These are phyloP conservation scores for Hedya salicella DNA, from an alignment of 2,888 invertebrate genomes.

Conservation along the genomic window DNA sequence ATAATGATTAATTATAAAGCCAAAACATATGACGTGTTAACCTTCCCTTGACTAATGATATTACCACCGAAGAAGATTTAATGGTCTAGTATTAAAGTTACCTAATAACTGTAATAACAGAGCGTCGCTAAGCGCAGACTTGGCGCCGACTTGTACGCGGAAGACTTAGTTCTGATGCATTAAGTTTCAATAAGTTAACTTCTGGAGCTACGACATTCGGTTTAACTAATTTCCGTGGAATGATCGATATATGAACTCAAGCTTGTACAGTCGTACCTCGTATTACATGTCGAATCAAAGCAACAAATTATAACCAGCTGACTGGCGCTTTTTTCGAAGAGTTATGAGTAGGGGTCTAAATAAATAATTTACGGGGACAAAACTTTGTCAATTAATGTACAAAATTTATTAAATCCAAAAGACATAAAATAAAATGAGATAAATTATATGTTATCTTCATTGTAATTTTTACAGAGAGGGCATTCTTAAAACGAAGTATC, in stretches of 20 bases:
- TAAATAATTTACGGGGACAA: too few relatives aligned
- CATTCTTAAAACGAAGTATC: too few relatives aligned
- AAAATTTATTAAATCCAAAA: too few relatives aligned
- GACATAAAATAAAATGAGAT: too few relatives aligned
- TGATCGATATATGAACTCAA: slow-evolving; percentile 16
- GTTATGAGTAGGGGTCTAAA: too few relatives aligned
- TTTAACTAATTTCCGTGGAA: slow-evolving; percentile 22
- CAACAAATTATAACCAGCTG: too few relatives aligned
- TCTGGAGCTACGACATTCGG: slow-evolving; percentile 21
- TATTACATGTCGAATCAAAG: too few relatives aligned
- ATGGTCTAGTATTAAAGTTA: slow-evolving; percentile 28
- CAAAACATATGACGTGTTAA: neutral
- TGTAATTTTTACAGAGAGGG: too few relatives aligned
- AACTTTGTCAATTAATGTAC: too few relatives aligned
- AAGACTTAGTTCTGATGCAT: slow-evolving; percentile 36
- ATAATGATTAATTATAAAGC: neutral
- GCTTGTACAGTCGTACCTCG: neutral
- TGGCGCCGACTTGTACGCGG: slow-evolving; percentile 31
- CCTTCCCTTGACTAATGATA: neutral
- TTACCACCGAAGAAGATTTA: slow-evolving; percentile 20
- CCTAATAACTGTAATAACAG: slow-evolving; percentile 33
- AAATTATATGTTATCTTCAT: too few relatives aligned
- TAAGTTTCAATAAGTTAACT: slow-evolving; percentile 37
- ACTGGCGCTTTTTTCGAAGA: too few relatives aligned
- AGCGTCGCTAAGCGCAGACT: slow-evolving; percentile 12